A percentile compares a stretch with the other conserved stretches of the same genome.
These are phyloP conservation scores for Caenorhabditis uteleia DNA, from an alignment of 2,888 invertebrate species.

Conservation along the genomic window DNA sequence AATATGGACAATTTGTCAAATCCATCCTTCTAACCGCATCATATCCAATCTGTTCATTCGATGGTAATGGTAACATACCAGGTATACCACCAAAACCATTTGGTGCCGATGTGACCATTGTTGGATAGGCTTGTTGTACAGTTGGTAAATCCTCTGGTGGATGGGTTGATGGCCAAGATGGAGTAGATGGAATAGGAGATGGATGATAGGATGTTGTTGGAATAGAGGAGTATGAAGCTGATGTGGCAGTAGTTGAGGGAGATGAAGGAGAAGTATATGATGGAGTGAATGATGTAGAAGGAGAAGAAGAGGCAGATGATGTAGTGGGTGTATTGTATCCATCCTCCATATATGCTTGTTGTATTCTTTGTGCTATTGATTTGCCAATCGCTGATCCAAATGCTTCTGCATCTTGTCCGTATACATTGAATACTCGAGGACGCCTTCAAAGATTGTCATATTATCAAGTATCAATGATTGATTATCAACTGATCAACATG, in stretches of 20 bases:
- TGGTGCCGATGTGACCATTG: conserved; percentile 1
- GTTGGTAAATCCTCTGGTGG: conserved; percentile 39
- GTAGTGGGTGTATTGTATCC: background rate
- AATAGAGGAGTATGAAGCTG: background rate
- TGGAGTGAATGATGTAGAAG: background rate
- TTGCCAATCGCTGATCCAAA: conserved; percentile 39
- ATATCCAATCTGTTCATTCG: too few species aligned
- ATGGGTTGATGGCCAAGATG: conserved; percentile 15
- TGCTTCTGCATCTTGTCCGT: conserved; percentile 31
- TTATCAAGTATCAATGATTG: too few species aligned
- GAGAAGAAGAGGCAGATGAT: background rate
- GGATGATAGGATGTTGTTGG: background rate
- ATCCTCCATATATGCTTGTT: conserved; percentile 9
- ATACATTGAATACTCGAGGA: conserved; percentile 20
- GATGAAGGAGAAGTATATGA: background rate
- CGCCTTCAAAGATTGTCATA: too few species aligned
- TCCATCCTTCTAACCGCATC: too few species aligned
- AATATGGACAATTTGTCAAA: too few species aligned
- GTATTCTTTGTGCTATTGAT: conserved; percentile 31
- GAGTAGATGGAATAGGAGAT: background rate
- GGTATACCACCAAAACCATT: conserved; percentile 20
- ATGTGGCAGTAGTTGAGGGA: background rate
- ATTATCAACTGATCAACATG: too few species aligned
- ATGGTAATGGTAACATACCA: conserved; percentile 19
- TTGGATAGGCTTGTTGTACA: conserved; percentile 18